Evolutionary conservation across 2,888 invertebrate genomes (phyloP), one percentile per base, ranked within the genome.

Genomic region (Sinelater perroti): DNA sequence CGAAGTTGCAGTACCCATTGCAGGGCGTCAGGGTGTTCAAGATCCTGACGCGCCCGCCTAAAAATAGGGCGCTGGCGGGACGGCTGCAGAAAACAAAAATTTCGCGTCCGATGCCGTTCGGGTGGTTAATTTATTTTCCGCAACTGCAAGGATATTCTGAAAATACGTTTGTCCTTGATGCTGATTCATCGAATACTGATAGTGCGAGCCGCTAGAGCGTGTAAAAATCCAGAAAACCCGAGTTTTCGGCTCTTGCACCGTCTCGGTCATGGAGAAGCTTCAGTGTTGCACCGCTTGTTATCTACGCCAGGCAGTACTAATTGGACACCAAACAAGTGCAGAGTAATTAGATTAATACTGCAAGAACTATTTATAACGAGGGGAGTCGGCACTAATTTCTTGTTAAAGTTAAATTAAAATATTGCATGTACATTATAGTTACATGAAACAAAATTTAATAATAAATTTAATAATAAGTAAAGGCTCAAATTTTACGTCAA

Each of bases 141-240:
- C 45, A 21, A 35, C 30, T 31, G 38, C 52, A 57, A 46, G 46
- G 46, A 38, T 26, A 24, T 16, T 46, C 52, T 52, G 26, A 52
- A 57, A 57, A 57, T 57, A 57, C 10, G 24, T 17, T 45, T 30
- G 46, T 45, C 57, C 57, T 52, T 57, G 51, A 40, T 31, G 36
- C 7, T 56, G 51, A 57, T 52, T 56, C 56, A 56, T 51, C 16
- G 16, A 35, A n/a, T 13, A 38, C 21, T 38, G 38, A 17, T 38
- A 38, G 11, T 13, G 13, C 38, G 8, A 38, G n/a, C 38, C 38
- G 24, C 21, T 13, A 38, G 38, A 38, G 38, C 38, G 38, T 24
- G 38, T 11, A 24, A 21, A 45, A 45, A 45, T 45, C 11, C 45
- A 16, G 10, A 18, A 45, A 45, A 45, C n/a, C 10, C 11, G n/a